Percentiles rank a stretch among this genome's conserved stretches.
Conservation (phyloP, 2,888 invertebrate species). For the Hyles lineata region DNA sequence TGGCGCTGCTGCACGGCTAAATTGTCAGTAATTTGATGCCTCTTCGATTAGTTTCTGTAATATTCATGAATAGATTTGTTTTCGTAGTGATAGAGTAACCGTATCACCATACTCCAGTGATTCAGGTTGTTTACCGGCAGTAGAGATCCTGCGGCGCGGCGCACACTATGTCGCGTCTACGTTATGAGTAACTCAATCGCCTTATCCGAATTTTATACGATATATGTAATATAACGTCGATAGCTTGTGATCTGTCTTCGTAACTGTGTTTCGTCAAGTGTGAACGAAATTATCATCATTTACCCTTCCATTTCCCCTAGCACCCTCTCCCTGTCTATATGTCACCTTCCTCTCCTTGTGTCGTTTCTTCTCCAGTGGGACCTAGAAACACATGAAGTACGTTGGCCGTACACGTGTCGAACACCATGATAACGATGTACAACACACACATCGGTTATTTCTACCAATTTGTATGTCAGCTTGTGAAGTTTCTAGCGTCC, state of each 20-base stretch:
- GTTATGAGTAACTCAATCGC: slow-evolving; percentile 49
- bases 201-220: slow-evolving; percentile 68
- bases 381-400: background rate
- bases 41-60: slow-evolving; percentile 7
- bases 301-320: slow-evolving; percentile 12
- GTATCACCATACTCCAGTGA: slow-evolving; percentile 12
- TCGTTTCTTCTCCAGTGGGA: background rate
- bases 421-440: background rate
- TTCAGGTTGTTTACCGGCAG: background rate
- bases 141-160: slow-evolving; percentile 21
- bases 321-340: background rate
- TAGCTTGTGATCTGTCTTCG: slow-evolving; percentile 48
- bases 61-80: background rate
- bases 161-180: slow-evolving; percentile 34
- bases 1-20: background rate
- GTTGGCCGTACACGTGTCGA: background rate
- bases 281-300: slow-evolving; percentile 34
- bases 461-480: background rate
- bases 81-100: background rate
- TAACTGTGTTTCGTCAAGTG: slow-evolving; percentile 36
- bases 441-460: background rate
- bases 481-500: slow-evolving; percentile 25
- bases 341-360: background rate
- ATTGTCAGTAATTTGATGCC: slow-evolving; percentile 2
- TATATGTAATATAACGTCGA: slow-evolving; percentile 53